Conservation (phyloP, 2,888 invertebrate genomes). For the Glyphotaelius pellucidus region DNA sequence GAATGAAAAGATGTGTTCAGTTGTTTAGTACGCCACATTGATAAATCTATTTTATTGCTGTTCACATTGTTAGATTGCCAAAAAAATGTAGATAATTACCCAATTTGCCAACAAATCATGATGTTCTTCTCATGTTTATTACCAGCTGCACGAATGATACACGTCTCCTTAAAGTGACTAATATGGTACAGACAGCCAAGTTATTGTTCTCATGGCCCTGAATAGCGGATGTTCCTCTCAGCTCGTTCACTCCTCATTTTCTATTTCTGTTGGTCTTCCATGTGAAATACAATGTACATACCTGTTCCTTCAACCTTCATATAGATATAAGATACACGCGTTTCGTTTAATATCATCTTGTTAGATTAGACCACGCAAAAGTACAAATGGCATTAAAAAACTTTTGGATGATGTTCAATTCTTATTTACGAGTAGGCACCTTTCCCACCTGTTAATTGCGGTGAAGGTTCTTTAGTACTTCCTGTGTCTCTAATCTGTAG, state of each 20-base stretch:
- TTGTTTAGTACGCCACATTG: not conserved
- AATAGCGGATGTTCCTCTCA: constrained; percentile 40
- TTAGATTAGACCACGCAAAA: not conserved
- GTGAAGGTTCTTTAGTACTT: not conserved
- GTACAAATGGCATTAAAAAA: not conserved
- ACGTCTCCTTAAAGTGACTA: constrained; percentile 19
- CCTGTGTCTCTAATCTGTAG: not conserved
- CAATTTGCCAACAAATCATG: not conserved
- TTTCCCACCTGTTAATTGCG: not conserved
- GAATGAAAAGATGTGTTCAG: not conserved
- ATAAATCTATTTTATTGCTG: not conserved
- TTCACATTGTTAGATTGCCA: not conserved
- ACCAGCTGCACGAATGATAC: constrained; percentile 24
- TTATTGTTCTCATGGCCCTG: constrained; percentile 45
- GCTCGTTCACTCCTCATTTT: constrained; percentile 23
- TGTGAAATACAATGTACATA: not conserved
- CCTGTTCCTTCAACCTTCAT: not conserved
- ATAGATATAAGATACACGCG: not conserved
- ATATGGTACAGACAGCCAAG: not conserved
- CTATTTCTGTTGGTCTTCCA: not conserved
- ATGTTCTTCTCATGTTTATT: not conserved
- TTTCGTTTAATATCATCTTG: not conserved
- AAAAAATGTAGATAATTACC: constrained; percentile 3
- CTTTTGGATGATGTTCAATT: not conserved
- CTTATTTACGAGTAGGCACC: not conserved